Conservation (phyloP, 2,113 vertebrate genomes). For the Hymenochirus boettgeri region DNA sequence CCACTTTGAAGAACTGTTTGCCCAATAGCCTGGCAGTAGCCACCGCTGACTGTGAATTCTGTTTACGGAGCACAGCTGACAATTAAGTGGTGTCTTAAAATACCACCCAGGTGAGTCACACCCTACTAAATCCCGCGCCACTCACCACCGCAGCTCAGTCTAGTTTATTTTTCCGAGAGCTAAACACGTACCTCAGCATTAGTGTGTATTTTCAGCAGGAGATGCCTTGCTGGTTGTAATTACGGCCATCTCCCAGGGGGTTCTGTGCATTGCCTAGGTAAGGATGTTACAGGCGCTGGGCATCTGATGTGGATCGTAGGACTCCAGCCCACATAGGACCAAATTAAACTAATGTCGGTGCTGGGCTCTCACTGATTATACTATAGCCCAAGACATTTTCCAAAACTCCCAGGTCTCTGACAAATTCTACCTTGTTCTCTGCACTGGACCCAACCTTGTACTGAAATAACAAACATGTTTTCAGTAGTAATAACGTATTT, state of each 20-base stretch:
- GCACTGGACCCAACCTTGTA: neutral
- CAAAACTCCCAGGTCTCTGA: neutral
- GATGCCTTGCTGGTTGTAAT: constrained; percentile 26
- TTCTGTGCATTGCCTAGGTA: constrained; percentile 1
- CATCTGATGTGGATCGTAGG: constrained; percentile 35
- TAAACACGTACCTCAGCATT: constrained; percentile 41
- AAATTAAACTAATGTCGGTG: constrained; percentile 30
- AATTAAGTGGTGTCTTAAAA: constrained; percentile 38
- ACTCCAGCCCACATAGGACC: constrained; percentile 13
- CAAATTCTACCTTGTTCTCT: neutral
- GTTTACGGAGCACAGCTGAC: constrained; percentile 36
- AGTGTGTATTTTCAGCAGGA: constrained; percentile 36
- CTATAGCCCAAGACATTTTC: constrained; percentile 15
- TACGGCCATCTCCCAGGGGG: constrained; percentile 15
- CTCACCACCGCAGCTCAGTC: constrained; percentile 29
- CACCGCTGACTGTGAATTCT: constrained; percentile 9
- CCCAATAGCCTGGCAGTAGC: constrained; percentile 24
- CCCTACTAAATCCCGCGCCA: constrained; percentile 29
- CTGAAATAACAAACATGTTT: too few species aligned
- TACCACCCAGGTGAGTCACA: constrained; percentile 40
- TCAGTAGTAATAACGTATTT: too few species aligned
- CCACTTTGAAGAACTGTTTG: neutral
- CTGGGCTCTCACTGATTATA: constrained; percentile 14
- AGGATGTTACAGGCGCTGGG: constrained; percentile 15
- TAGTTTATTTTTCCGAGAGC: constrained; percentile 38